Conservation (phyloP, 2,797 vertebrate genomes). For the Chanos chanos region DNA sequence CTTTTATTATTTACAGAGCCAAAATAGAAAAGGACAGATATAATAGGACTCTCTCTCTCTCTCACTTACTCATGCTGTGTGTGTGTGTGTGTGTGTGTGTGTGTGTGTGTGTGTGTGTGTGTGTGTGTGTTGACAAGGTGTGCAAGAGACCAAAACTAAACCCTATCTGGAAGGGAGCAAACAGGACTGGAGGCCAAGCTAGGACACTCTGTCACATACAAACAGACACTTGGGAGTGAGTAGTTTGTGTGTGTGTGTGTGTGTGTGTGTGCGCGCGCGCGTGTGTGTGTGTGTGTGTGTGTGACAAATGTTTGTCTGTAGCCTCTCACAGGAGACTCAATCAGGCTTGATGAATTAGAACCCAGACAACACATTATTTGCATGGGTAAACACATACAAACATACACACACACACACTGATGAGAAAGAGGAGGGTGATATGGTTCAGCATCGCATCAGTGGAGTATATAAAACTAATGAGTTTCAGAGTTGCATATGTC, state of each 20-base stretch:
- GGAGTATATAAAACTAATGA: no score
- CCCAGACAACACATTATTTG: conserved; percentile 22
- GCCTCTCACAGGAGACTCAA: no score
- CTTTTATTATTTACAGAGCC: neutral
- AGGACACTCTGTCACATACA: neutral
- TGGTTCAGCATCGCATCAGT: no score
- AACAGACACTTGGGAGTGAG: no score
- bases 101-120: neutral
- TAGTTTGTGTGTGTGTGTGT: no score
- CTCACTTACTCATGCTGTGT: neutral
- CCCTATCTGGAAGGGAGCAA: neutral
- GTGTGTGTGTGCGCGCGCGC: no score
- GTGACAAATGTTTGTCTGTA: no score
- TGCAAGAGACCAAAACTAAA: neutral
- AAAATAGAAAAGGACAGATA: neutral
- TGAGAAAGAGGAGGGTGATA: no score
- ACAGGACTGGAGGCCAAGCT: neutral
- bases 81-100: neutral
- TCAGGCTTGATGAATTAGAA: conserved; percentile 11
- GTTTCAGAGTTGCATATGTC: no score
- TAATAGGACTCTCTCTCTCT: neutral
- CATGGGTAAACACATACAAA: neutral
- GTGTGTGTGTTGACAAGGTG: neutral
- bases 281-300: no score
- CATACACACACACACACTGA: no score